Conservation (phyloP, 2,797 vertebrate genomes). For the Sebastolobus altivelis region DNA sequence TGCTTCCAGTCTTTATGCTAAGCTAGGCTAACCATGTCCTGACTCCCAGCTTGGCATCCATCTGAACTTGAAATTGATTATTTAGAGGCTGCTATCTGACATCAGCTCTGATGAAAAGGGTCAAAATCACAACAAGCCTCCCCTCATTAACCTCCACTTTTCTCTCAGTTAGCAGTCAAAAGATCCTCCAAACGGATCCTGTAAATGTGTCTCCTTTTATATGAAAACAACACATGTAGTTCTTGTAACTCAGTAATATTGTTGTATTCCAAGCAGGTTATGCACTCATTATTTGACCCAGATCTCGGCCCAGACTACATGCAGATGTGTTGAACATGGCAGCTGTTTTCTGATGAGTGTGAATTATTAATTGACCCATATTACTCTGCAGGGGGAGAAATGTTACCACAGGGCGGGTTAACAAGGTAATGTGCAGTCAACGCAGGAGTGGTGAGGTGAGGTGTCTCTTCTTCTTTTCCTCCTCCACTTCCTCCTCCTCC, state of each 20-base stretch:
- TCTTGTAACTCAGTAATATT: not conserved
- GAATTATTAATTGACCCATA: slow-evolving; percentile 38
- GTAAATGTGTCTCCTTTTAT: not conserved
- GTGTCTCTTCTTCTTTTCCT: not conserved
- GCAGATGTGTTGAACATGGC: slow-evolving; percentile 30
- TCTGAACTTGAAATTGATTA: too few species aligned
- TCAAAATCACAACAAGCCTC: too few species aligned
- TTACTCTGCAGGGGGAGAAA: not conserved
- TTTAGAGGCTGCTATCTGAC: too few species aligned
- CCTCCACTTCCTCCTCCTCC: slow-evolving; percentile 26
- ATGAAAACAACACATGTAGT: not conserved
- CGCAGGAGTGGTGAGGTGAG: slow-evolving; percentile 12
- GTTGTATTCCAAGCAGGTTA: not conserved
- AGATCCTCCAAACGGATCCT: too few species aligned
- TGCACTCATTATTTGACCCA: not conserved
- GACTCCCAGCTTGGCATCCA: too few species aligned
- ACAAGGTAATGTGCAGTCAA: slow-evolving; percentile 33
- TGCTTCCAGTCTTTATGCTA: too few species aligned
- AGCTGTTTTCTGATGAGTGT: slow-evolving; percentile 38
- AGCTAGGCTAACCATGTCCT: too few species aligned
- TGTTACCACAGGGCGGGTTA: slow-evolving; percentile 29
- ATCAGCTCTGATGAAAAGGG: too few species aligned
- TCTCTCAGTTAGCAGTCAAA: not conserved
- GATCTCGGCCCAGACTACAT: slow-evolving; percentile 11
- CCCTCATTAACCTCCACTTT: not conserved